phyloP scores from a whole-genome alignment of 1,140 invertebrate species.

The Cyrtorhinus lividipennis region DNA sequence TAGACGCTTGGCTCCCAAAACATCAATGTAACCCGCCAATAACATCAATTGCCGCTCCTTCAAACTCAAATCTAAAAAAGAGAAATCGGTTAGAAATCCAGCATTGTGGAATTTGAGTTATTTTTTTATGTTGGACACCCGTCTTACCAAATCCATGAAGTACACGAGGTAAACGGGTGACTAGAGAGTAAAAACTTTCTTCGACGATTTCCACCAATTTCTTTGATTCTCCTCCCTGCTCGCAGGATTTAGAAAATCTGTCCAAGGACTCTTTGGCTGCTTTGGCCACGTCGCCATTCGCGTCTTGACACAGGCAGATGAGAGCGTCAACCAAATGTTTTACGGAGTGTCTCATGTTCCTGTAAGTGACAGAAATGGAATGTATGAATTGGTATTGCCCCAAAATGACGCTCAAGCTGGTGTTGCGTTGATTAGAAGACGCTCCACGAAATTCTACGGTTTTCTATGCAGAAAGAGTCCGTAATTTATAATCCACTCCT shows the following conservation, averaged over 20 bases:
- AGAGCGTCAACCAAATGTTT: slow-evolving; percentile 21
- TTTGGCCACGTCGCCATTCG: slow-evolving; percentile 15
- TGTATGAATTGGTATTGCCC: background rate
- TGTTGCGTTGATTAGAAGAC: no score
- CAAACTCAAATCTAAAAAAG: slow-evolving; percentile 35
- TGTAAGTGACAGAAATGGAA: slow-evolving; percentile 22
- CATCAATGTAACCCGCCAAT: slow-evolving; percentile 41
- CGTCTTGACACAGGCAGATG: slow-evolving; percentile 23
- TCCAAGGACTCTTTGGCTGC: slow-evolving; percentile 7
- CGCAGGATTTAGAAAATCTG: slow-evolving; percentile 10
- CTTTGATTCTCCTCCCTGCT: background rate
- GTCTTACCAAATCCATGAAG: slow-evolving; percentile 21
- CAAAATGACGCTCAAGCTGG: slow-evolving; percentile 36
- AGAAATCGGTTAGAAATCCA: background rate
- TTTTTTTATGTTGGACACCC: background rate
- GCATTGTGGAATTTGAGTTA: background rate
- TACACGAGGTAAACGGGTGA: slow-evolving; percentile 21
- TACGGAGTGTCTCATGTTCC: slow-evolving; percentile 20
- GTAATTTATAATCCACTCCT: no score
- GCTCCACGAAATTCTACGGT: no score
- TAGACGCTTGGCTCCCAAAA: slow-evolving; percentile 38
- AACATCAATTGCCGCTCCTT: slow-evolving; percentile 34
- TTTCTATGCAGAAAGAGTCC: no score
- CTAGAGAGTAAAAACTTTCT: slow-evolving; percentile 23
- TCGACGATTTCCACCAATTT: slow-evolving; percentile 21